phyloP scores from a whole-genome alignment of 2,888 invertebrate species.

The Cotesia congregata region DNA sequence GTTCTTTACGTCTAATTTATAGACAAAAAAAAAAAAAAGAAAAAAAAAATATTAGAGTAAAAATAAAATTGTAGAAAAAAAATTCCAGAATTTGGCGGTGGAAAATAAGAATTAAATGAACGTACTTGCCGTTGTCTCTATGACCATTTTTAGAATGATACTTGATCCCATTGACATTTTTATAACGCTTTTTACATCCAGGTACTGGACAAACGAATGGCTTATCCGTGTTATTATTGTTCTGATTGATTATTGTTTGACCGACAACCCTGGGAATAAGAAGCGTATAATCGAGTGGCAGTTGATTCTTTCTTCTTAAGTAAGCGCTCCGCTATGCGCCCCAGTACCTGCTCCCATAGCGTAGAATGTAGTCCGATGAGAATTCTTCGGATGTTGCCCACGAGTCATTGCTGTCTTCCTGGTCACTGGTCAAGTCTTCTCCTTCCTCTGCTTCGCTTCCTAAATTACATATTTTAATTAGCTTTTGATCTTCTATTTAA shows the following conservation, averaged over 20 bases:
- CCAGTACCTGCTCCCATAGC: slow-evolving; percentile 77
- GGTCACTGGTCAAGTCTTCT: slow-evolving; percentile 78
- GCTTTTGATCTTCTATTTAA: not conserved
- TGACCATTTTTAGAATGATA: slow-evolving; percentile 91
- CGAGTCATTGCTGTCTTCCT: slow-evolving; percentile 86
- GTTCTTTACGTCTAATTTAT: not conserved
- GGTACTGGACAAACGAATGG: slow-evolving; percentile 89
- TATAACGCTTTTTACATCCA: slow-evolving; percentile 89
- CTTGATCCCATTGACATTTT: slow-evolving; percentile 90
- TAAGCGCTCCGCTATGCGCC: slow-evolving; percentile 30
- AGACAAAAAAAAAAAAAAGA: not conserved
- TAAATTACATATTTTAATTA: slow-evolving; percentile 57
- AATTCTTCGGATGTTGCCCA: slow-evolving; percentile 86
- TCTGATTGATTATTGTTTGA: slow-evolving; percentile 42
- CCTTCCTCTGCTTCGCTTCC: slow-evolving; percentile 82
- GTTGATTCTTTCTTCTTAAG: slow-evolving; percentile 36
- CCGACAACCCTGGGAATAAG: slow-evolving; percentile 52
- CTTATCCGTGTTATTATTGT: slow-evolving; percentile 73
- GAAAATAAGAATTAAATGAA: slow-evolving; percentile 52
- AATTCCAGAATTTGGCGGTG: not conserved
- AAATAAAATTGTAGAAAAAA: not conserved
- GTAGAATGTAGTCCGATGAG: slow-evolving; percentile 83
- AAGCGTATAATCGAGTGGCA: slow-evolving; percentile 43
- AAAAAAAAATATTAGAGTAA: not conserved
- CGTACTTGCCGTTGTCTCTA: slow-evolving; percentile 86